Evolutionary conservation across 2,113 vertebrate genomes (phyloP).

Genomic region (Setophaga petechia): DNA sequence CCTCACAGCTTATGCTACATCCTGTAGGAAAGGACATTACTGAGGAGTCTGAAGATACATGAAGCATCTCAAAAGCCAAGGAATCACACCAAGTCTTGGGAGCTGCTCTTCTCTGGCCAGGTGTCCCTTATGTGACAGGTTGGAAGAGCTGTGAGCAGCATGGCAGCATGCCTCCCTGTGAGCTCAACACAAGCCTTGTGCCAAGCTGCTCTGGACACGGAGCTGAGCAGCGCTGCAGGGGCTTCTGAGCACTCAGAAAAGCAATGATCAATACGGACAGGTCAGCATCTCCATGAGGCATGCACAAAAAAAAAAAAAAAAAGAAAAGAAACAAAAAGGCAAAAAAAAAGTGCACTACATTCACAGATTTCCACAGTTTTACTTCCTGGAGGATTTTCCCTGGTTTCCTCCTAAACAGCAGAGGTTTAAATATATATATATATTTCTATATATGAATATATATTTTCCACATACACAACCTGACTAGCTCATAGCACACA

Average conservation of each 20-base stretch:
- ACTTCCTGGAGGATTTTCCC: conserved; percentile 55
- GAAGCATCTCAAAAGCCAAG: not conserved
- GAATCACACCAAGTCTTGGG: not conserved
- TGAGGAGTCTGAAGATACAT: not conserved
- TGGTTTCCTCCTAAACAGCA: conserved; percentile 41
- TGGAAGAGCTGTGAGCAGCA: not conserved
- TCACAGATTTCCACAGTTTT: conserved; percentile 59
- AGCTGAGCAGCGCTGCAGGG: not conserved
- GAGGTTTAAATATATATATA: conserved; percentile 40
- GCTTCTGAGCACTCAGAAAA: conserved; percentile 10
- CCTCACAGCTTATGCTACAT: not conserved
- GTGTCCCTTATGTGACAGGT: not conserved
- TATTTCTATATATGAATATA: conserved; percentile 54
- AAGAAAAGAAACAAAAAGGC: too few relatives aligned
- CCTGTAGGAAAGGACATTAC: not conserved
- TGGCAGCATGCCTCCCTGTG: not conserved
- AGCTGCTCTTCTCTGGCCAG: not conserved
- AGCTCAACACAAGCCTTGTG: not conserved
- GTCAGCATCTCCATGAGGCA: conserved; percentile 4
- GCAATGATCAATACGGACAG: not conserved
- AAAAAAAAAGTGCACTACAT: not conserved
- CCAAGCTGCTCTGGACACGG: not conserved
- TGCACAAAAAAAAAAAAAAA: not conserved
- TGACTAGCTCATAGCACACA: conserved; percentile 68
- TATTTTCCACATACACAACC: conserved; percentile 62